Conservation (phyloP, 2,113 vertebrate species). For the Erythrocercus mccallii region DNA sequence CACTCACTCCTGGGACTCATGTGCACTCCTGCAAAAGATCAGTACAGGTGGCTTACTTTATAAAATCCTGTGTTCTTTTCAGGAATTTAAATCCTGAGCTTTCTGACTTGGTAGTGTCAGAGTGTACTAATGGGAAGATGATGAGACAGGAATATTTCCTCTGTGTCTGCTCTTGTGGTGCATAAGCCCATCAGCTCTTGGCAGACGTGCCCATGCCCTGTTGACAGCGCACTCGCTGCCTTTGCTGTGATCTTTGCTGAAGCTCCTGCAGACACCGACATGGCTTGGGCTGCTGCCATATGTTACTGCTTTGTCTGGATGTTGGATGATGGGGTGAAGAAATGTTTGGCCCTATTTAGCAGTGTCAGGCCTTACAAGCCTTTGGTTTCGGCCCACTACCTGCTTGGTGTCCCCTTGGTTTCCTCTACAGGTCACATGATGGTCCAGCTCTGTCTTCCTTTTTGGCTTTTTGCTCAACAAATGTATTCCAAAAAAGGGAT, state of each 20-base stretch:
- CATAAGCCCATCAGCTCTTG: background rate
- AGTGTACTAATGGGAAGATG: background rate
- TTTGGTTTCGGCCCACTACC: background rate
- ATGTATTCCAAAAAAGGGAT: background rate
- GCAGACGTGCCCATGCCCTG: fast-evolving
- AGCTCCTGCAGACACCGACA: background rate
- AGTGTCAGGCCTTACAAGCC: background rate
- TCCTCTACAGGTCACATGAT: fast-evolving
- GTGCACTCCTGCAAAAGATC: fast-evolving
- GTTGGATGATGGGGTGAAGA: background rate
- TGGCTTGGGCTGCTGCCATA: background rate
- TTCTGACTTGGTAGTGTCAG: background rate
- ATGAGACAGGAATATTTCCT: background rate
- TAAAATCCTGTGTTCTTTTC: background rate
- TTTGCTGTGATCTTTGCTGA: background rate
- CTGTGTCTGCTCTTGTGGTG: background rate
- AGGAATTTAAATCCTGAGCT: background rate
- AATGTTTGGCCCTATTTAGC: background rate
- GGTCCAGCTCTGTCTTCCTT: background rate
- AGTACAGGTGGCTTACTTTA: background rate
- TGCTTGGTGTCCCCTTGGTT: background rate
- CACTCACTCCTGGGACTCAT: background rate
- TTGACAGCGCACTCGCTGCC: fast-evolving
- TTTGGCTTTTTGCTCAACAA: background rate
- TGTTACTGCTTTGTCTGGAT: background rate